Evolutionary conservation across 2,113 vertebrate species (phyloP).

Genomic region (Antechinus stuartii): DNA sequence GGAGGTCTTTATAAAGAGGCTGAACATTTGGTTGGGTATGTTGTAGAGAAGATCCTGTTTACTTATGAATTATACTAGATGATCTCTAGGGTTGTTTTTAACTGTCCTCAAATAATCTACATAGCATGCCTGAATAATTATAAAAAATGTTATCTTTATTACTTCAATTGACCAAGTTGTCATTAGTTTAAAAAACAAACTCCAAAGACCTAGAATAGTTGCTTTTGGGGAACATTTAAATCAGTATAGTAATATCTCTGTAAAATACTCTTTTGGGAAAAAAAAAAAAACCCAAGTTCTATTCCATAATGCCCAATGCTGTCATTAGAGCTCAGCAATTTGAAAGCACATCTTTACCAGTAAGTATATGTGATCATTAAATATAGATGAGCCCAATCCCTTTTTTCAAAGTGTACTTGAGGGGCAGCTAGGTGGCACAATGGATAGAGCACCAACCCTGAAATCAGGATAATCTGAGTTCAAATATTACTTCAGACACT

Average conservation of each 20-base stretch:
- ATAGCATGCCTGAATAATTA: neutral
- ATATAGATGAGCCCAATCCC: neutral
- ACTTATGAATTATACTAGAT: neutral
- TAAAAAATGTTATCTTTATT: neutral
- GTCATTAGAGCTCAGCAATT: neutral
- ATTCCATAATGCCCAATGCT: neutral
- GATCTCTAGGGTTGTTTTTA: neutral
- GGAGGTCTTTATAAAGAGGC: neutral
- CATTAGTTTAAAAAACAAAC: neutral
- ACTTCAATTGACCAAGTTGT: neutral
- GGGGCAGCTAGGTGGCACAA: no score
- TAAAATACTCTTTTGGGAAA: neutral
- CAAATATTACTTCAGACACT: no score
- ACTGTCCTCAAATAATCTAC: neutral
- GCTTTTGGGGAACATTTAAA: neutral
- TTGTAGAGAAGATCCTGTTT: neutral
- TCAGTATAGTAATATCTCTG: neutral
- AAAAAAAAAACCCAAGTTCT: neutral
- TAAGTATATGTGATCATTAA: neutral
- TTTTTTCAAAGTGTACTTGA: neutral
- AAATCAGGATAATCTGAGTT: no score
- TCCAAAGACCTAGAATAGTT: neutral
- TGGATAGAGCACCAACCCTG: no score
- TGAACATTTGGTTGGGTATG: neutral
- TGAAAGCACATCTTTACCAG: neutral